These are phyloP conservation scores for Eptesicus fuscus DNA, from an alignment of 2,113 vertebrate species.

Conservation along the genomic window DNA sequence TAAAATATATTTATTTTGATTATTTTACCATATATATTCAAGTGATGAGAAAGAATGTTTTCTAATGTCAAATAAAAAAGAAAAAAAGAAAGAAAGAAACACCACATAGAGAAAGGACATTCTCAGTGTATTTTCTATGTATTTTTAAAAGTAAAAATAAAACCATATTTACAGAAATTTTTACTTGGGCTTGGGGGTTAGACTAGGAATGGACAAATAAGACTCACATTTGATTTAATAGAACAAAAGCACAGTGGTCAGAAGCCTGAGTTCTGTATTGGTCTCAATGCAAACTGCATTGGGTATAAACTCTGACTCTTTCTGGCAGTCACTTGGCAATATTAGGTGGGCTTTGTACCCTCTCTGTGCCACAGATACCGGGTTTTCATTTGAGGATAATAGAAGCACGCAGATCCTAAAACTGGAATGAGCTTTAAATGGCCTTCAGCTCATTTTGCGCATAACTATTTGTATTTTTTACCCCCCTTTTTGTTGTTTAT, in stretches of 20 bases:
- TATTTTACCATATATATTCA: neutral
- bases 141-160: neutral
- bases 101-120: neutral
- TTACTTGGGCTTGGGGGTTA: neutral
- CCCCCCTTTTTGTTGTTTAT: neutral
- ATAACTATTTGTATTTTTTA: neutral
- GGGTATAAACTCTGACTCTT: neutral
- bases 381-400: neutral
- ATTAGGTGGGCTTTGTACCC: neutral
- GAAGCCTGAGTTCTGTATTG: neutral
- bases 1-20: no score
- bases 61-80: neutral
- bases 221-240: neutral
- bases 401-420: neutral
- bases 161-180: neutral
- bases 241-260: neutral
- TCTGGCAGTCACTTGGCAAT: neutral
- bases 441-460: neutral
- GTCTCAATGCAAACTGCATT: neutral
- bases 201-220: neutral
- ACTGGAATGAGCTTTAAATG: neutral
- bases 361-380: neutral
- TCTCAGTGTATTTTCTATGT: neutral
- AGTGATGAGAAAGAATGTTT: neutral
- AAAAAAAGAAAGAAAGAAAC: neutral